Base-by-base conservation (phyloP, 2,113 vertebrate genomes). In the Forbesichthys papilliferus region DNA sequence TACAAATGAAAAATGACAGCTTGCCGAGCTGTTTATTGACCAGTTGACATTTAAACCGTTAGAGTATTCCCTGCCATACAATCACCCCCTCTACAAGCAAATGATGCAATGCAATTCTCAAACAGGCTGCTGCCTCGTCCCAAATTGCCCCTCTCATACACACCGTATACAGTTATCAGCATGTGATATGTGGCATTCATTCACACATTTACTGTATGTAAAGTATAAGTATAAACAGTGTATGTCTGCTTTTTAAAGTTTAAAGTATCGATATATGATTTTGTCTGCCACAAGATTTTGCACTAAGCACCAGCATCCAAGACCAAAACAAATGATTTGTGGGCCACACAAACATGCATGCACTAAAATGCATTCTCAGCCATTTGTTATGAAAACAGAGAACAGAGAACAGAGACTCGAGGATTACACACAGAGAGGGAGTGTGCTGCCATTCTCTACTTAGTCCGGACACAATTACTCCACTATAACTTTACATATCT, bases 11-110 rank as follows among this genome's bases (percentile, higher is more conserved):
- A 80, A 88, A 82, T 83, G 87, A 88, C 85, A 80, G 69, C 47
- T 80, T 73, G 79, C 75, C 69, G 71, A 64, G 71, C 64, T 71
- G 84, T 65, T 90, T 90, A 92, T 90, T 90, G 89, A 91, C 86
- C 83, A 78, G 75, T 74, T 90, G 91, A 86, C 89, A 91, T 92
- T 92, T 87, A 87, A 87, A 81, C 85, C 82, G 80, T 82, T 73
- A 69, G 75, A 86, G 74, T 75, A 82, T 82, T 82, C 75, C 68
- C 74, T 61, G 61, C 68, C 80, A 71, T 81, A 75, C 75, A 88
- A 85, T 86, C 79, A 82, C 61, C 64, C 71, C 69, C 34, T 76
- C 66, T 7, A 64, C 78, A 88, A 88, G 87, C 83, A 83, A 81
- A 82, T 55, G 49, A 71, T 74, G 71, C 68, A 4, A 18, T 61